A percentile compares a stretch with the other conserved stretches of the same genome.
phyloP scores from a whole-genome alignment of 2,113 vertebrate genomes.

The Capreolus pygargus region DNA sequence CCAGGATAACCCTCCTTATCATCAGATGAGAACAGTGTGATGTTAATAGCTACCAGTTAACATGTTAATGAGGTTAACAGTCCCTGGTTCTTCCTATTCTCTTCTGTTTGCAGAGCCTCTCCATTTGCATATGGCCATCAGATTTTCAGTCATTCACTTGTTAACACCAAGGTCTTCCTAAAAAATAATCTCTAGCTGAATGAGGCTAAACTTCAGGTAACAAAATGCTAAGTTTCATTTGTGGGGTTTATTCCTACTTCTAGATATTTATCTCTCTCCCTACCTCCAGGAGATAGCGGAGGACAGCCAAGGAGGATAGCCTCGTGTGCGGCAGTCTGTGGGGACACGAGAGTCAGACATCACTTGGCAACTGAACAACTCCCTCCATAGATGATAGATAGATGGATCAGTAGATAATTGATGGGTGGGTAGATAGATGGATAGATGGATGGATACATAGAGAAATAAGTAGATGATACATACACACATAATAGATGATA shows the following conservation, averaged over 20 bases:
- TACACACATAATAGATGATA: neutral
- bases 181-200: neutral
- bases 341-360: neutral
- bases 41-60: neutral
- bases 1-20: neutral
- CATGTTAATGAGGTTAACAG: neutral
- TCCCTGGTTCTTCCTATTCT: neutral
- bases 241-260: neutral
- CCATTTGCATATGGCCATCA: neutral
- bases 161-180: neutral
- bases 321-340: no score
- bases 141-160: neutral
- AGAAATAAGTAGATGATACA: neutral
- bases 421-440: neutral
- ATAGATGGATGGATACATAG: neutral
- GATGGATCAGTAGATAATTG: neutral
- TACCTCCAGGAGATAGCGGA: neutral
- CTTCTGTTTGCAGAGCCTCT: neutral
- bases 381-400: neutral
- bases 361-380: neutral
- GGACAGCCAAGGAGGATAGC: neutral
- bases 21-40: neutral
- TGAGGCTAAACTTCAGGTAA: neutral
- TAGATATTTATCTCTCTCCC: neutral
- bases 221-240: neutral